Conservation (phyloP, 2,113 vertebrate species). For the Motacilla tschutschensis region DNA sequence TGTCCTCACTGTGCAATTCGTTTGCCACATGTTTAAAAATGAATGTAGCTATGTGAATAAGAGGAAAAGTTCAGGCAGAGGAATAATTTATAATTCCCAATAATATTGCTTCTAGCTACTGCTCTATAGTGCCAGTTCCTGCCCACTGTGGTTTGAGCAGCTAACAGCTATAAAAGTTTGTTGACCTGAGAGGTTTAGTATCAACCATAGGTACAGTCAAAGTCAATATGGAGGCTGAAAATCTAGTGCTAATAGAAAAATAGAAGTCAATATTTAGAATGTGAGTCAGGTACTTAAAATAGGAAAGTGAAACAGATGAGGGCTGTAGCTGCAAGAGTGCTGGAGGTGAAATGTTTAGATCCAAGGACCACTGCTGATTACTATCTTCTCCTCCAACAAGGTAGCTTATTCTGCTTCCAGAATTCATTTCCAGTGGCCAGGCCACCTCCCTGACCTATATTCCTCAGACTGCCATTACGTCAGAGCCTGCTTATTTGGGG, state of each 20-base stretch:
- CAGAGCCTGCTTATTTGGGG: conserved; percentile 64
- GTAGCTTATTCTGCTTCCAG: conserved; percentile 58
- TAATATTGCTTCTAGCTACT: conserved; percentile 66
- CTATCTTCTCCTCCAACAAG: conserved; percentile 68
- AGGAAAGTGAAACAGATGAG: conserved; percentile 75
- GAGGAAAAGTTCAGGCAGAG: conserved; percentile 65
- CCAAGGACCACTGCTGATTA: conserved; percentile 65
- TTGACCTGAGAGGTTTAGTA: conserved; percentile 79
- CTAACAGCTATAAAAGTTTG: conserved; percentile 78
- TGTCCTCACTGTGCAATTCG: conserved; percentile 5
- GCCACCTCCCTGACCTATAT: conserved; percentile 74
- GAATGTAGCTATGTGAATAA: conserved; percentile 61
- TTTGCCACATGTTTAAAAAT: conserved; percentile 57
- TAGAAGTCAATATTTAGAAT: conserved; percentile 80
- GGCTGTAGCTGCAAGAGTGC: conserved; percentile 63
- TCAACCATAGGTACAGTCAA: conserved; percentile 79
- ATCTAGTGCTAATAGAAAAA: conserved; percentile 79
- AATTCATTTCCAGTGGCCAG: conserved; percentile 57
- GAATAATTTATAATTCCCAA: conserved; percentile 60
- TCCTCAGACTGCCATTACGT: conserved; percentile 60
- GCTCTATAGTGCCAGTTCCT: conserved; percentile 63
- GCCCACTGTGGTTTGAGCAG: conserved; percentile 71
- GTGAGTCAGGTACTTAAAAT: conserved; percentile 80
- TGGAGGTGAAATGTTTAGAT: conserved; percentile 68
- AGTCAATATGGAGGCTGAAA: conserved; percentile 80